Evolutionary conservation across 2,797 vertebrate genomes (phyloP).

Genomic region (Glyptemys insculpta): DNA sequence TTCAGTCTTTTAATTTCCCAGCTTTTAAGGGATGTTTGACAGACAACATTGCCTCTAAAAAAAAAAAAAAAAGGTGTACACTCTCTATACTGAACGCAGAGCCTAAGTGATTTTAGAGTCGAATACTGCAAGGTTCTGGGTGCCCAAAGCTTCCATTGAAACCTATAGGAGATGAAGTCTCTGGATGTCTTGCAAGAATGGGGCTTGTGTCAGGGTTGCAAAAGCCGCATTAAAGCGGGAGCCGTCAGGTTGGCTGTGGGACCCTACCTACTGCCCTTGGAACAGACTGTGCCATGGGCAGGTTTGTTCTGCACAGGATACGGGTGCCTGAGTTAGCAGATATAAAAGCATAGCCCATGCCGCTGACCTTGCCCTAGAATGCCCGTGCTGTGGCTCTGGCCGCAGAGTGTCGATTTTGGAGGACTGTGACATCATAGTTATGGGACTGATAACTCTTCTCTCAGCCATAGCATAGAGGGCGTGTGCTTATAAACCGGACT

Average conservation of each 20-base stretch:
- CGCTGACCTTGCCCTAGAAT: background rate
- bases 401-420: background rate
- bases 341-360: background rate
- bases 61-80: background rate
- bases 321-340: background rate
- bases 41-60: background rate
- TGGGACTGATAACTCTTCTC: background rate
- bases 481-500: fast-evolving
- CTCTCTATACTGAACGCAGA: background rate
- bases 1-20: background rate
- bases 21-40: background rate
- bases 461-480: background rate
- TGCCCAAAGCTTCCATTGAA: background rate
- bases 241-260: background rate
- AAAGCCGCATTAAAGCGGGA: background rate
- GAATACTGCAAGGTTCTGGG: background rate
- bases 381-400: background rate
- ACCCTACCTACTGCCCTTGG: background rate
- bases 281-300: background rate
- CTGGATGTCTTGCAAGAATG: background rate
- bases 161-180: background rate
- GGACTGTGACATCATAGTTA: background rate
- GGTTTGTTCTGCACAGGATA: background rate
- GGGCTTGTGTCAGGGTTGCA: background rate
- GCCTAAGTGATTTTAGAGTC: background rate